A percentile compares a stretch with the other conserved stretches of the same genome.
These are phyloP conservation scores for Conus ventricosus DNA, from an alignment of 1,140 invertebrate species.

Conservation along the genomic window DNA sequence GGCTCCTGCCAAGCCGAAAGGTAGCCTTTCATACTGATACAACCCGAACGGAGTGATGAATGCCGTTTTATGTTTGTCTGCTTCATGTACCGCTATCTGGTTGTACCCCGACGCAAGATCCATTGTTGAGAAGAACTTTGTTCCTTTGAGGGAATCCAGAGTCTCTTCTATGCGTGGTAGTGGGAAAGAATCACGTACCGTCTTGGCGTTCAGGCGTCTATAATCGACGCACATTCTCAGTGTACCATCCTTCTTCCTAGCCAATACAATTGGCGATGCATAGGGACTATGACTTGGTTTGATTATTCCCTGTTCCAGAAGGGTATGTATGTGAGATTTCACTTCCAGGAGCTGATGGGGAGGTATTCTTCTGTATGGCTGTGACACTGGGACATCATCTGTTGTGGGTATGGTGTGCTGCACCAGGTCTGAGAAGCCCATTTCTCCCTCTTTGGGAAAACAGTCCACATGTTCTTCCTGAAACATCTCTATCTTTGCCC, in stretches of 20 bases:
- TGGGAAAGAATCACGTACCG: slow-evolving; percentile 49
- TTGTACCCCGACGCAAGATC: slow-evolving; percentile 44
- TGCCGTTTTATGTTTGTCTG: slow-evolving; percentile 35
- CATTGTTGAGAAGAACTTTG: slow-evolving; percentile 37
- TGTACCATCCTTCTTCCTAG: slow-evolving; percentile 54
- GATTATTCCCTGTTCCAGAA: slow-evolving; percentile 38
- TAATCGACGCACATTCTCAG: slow-evolving; percentile 58
- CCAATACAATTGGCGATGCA: slow-evolving; percentile 42
- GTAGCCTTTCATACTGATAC: slow-evolving; percentile 45
- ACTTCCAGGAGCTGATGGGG: slow-evolving; percentile 6
- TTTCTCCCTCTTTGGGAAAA: not conserved
- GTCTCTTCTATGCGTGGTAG: slow-evolving; percentile 40
- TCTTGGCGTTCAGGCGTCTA: slow-evolving; percentile 48
- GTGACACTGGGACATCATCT: not conserved
- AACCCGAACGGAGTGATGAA: slow-evolving; percentile 44
- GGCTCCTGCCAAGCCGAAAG: slow-evolving; percentile 47
- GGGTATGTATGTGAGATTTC: slow-evolving; percentile 9
- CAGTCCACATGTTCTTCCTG: no score
- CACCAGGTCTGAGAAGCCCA: not conserved
- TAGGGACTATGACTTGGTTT: slow-evolving; percentile 39
- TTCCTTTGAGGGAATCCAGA: slow-evolving; percentile 32
- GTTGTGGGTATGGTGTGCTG: not conserved
- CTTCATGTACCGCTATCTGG: slow-evolving; percentile 38
- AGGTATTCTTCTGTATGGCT: slow-evolving; percentile 11
- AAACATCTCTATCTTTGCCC: no score